These are phyloP conservation scores for Synanthedon myopaeformis DNA, from an alignment of 2,888 invertebrate genomes.

Conservation along the genomic window DNA sequence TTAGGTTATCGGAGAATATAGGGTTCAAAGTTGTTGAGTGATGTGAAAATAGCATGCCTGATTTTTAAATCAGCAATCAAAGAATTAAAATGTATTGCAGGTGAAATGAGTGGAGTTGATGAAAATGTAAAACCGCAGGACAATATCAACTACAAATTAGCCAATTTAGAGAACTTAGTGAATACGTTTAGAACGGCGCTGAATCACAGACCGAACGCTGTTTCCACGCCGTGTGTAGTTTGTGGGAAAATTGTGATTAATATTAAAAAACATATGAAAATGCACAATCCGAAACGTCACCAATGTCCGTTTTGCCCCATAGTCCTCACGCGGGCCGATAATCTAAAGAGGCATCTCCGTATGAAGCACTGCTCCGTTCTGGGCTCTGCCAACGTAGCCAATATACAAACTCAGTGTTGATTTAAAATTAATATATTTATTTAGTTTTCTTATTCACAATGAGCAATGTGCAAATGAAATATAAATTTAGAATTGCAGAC, in stretches of 20 bases:
- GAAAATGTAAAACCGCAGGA: slow-evolving; percentile 58
- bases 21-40: neutral
- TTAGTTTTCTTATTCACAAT: too few species aligned
- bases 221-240: slow-evolving; percentile 70
- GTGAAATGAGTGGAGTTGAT: slow-evolving; percentile 57
- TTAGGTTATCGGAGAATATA: slow-evolving; percentile 10
- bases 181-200: slow-evolving; percentile 46
- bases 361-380: slow-evolving; percentile 69
- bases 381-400: slow-evolving; percentile 43
- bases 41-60: slow-evolving; percentile 10
- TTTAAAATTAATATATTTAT: slow-evolving; percentile 2
- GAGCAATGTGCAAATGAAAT: too few species aligned
- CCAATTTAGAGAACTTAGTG: slow-evolving; percentile 48
- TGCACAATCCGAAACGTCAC: slow-evolving; percentile 73
- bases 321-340: slow-evolving; percentile 75
- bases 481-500: too few species aligned
- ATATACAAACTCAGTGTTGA: slow-evolving; percentile 49
- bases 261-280: slow-evolving; percentile 76
- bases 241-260: slow-evolving; percentile 77
- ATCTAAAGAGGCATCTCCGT: slow-evolving; percentile 75
- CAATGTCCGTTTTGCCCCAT: slow-evolving; percentile 74
- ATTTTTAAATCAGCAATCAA: slow-evolving; percentile 27
- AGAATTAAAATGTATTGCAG: slow-evolving; percentile 50
- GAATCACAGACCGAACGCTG: slow-evolving; percentile 32
- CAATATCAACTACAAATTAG: slow-evolving; percentile 40